Evolutionary conservation across 2,797 vertebrate genomes (phyloP), one percentile per base, ranked within the genome.

Genomic region (Anguilla megastoma): DNA sequence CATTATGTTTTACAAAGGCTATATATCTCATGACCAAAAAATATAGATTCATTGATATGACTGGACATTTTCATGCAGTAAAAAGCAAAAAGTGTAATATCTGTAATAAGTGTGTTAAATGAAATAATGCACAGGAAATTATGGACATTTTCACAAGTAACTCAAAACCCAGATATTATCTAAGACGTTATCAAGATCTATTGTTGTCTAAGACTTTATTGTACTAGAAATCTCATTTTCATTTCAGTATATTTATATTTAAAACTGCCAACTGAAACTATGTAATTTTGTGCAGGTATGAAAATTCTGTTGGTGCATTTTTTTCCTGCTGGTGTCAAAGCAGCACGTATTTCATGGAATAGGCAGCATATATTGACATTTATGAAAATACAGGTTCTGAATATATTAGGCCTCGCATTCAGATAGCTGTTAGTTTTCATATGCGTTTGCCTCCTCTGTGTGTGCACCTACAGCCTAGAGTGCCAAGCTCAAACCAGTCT

Each of bases 401-500:
- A 48, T 50, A 82, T 21, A 48, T 82, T 82, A 45, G 10, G 21
- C 21, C 45, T 48, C 21, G 24, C 21, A n/a, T n/a, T n/a, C 7
- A 9, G 45, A 18, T 18, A 50, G 18, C 1, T 8, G 2, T 50
- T 82, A 3, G 79, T 82, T 48, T 82, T 82, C 8, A 24, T 24
- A 82, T 50, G 41, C 9, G 79, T 21, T 41, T 79, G 79, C 16
- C 79, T 79, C 36, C 36, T 8, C 16, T 79, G 74, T 41, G 30
- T 79, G 2, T 79, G 33, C 30, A 45, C 74, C 33, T 41, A 45
- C 18, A 58, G 30, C 56, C 58, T 6, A 12, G 24, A 66, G 24
- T 66, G 33, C 41, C 27, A 36, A 45, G 21, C n/a, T 41, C 45
- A 89, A 89, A 89, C 85, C 71, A 33, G 85, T 89, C 79, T 45